Percentiles rank a stretch among this genome's conserved stretches.
phyloP scores from a whole-genome alignment of 1,140 invertebrate genomes.

The Battus philenor region DNA sequence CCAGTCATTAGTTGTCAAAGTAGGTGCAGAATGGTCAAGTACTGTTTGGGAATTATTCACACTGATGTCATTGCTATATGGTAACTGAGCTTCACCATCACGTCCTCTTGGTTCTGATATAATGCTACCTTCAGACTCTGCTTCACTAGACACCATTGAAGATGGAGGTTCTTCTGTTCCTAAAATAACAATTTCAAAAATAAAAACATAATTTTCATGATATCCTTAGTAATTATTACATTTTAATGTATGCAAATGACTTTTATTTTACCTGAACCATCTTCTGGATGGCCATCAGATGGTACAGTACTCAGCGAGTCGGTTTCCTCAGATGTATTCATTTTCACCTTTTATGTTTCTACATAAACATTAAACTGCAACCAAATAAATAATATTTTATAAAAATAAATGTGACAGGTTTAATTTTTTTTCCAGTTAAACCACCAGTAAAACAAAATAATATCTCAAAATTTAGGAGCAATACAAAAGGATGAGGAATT shows the following conservation, averaged over 20 bases:
- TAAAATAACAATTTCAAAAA: too few species aligned
- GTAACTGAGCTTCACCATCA: slow-evolving; percentile 24
- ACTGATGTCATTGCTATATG: slow-evolving; percentile 23
- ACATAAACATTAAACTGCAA: too few species aligned
- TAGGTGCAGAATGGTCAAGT: slow-evolving; percentile 31
- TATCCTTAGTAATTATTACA: too few species aligned
- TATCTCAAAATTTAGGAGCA: too few species aligned
- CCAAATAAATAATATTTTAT: too few species aligned
- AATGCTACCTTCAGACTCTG: slow-evolving; percentile 59
- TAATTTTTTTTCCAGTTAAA: too few species aligned
- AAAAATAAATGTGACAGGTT: too few species aligned
- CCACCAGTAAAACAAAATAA: too few species aligned
- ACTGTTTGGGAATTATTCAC: slow-evolving; percentile 23
- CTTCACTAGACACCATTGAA: slow-evolving; percentile 65
- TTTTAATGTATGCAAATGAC: too few species aligned
- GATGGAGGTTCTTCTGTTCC: slow-evolving; percentile 59
- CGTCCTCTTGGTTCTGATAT: slow-evolving; percentile 42
- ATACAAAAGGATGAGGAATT: too few species aligned
- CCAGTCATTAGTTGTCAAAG: slow-evolving; percentile 30
- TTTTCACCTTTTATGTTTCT: slow-evolving; percentile 22
- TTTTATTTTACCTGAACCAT: slow-evolving; percentile 49
- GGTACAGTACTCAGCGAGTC: slow-evolving; percentile 53
- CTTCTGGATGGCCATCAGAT: slow-evolving; percentile 54
- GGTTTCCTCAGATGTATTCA: slow-evolving; percentile 59
- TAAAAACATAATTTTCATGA: not conserved